A percentile compares a stretch with the other conserved stretches of the same genome.
Evolutionary conservation across 2,888 invertebrate genomes (phyloP).

Genomic region (Sesamia inferens): DNA sequence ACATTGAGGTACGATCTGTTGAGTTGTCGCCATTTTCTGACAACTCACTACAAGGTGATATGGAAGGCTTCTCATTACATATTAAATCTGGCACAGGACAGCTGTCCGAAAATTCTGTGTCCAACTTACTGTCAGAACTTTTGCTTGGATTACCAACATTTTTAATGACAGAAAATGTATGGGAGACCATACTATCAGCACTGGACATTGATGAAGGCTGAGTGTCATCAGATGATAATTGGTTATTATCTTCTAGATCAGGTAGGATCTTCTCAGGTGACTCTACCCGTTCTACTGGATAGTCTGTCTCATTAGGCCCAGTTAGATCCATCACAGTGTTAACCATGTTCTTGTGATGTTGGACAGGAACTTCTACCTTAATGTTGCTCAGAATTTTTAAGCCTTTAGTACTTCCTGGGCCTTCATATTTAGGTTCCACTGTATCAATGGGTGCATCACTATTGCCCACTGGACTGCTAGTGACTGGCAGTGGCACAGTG

Average conservation of each 20-base stretch:
- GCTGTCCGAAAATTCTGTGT: conserved; percentile 84
- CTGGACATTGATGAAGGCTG: conserved; percentile 75
- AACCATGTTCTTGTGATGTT: conserved; percentile 85
- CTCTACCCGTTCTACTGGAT: conserved; percentile 69
- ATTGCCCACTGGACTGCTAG: conserved; percentile 59
- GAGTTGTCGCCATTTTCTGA: conserved; percentile 86
- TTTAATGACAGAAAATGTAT: conserved; percentile 86
- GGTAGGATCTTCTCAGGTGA: conserved; percentile 84
- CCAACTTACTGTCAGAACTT: conserved; percentile 78
- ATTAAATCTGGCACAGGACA: conserved; percentile 87
- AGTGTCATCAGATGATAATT: conserved; percentile 71
- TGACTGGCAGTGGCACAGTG: conserved; percentile 32
- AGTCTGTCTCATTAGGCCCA: conserved; percentile 79
- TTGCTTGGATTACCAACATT: conserved; percentile 82
- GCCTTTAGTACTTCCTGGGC: conserved; percentile 79
- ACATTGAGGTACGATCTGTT: conserved; percentile 74
- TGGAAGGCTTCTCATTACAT: conserved; percentile 88
- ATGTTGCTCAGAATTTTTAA: conserved; percentile 88
- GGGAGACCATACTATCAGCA: conserved; percentile 75
- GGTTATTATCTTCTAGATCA: conserved; percentile 84
- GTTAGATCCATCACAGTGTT: conserved; percentile 87
- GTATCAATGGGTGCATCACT: conserved; percentile 64
- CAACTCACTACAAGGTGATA: conserved; percentile 87
- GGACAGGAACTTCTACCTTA: conserved; percentile 88
- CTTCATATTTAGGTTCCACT: conserved; percentile 72